A percentile compares a stretch with the other conserved stretches of the same genome.
phyloP scores from a whole-genome alignment of 2,888 invertebrate species.

The Creontiades dilutus region DNA sequence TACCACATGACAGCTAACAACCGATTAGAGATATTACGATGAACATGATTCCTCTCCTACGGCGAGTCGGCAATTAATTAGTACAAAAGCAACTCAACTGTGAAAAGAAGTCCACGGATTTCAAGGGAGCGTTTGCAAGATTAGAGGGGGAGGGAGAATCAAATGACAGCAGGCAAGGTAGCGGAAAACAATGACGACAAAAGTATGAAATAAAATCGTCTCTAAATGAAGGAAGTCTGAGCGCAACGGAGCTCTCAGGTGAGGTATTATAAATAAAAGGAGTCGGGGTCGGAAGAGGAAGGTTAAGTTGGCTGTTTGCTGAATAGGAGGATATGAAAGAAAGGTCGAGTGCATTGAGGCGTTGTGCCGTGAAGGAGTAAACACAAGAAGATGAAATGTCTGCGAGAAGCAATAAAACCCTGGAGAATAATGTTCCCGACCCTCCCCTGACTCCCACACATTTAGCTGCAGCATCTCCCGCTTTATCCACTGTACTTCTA shows the following conservation, averaged over 20 bases:
- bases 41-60: too few relatives aligned
- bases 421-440: slow-evolving; percentile 59
- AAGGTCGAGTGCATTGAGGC: slow-evolving; percentile 67
- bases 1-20: too few relatives aligned
- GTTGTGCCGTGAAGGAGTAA: slow-evolving; percentile 71
- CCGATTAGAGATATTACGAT: too few relatives aligned
- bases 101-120: not conserved
- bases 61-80: too few relatives aligned
- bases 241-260: slow-evolving; percentile 42
- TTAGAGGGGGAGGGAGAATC: not conserved
- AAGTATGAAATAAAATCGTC: slow-evolving; percentile 41
- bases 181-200: slow-evolving; percentile 26
- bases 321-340: slow-evolving; percentile 71
- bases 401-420: slow-evolving; percentile 71
- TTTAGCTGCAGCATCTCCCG: slow-evolving; percentile 34
- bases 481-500: slow-evolving; percentile 60
- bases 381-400: slow-evolving; percentile 71
- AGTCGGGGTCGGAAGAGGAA: slow-evolving; percentile 14
- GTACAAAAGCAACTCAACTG: not conserved
- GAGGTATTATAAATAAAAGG: slow-evolving; percentile 38
- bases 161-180: not conserved
- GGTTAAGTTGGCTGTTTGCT: slow-evolving; percentile 41
- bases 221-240: slow-evolving; percentile 36
- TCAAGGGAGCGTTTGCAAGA: not conserved
- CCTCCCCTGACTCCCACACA: slow-evolving; percentile 14